Conservation (phyloP, 2,113 vertebrate genomes). For the Acrocephalus kingi region DNA sequence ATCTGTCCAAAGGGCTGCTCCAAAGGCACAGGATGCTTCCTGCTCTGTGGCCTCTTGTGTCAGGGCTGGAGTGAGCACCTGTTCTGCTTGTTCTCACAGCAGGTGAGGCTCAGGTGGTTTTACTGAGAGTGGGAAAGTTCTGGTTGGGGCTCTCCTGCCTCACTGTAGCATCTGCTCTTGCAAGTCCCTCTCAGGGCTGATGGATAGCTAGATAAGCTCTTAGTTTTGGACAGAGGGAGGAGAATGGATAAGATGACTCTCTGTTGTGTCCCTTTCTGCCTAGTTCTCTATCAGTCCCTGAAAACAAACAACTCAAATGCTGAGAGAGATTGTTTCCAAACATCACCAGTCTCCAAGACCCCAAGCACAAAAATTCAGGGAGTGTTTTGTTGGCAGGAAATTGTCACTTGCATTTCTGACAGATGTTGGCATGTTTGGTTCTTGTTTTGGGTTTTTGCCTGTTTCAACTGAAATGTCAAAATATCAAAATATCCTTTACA, state of each 20-base stretch:
- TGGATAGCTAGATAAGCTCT: not conserved
- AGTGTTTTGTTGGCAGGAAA: not conserved
- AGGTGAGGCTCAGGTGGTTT: not conserved
- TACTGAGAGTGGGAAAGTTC: not conserved
- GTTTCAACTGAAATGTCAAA: not conserved
- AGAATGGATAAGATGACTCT: not conserved
- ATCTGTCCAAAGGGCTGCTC: not conserved
- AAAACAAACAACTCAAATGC: not conserved
- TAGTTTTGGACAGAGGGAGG: not conserved
- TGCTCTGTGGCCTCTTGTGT: not conserved
- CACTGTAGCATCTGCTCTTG: not conserved
- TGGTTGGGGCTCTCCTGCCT: not conserved
- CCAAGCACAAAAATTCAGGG: not conserved
- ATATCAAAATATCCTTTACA: not conserved
- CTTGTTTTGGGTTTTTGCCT: not conserved
- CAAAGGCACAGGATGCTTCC: not conserved
- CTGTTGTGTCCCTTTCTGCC: not conserved
- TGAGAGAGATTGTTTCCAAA: not conserved
- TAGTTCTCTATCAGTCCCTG: not conserved
- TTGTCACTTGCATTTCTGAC: not conserved
- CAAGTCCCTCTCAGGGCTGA: not conserved
- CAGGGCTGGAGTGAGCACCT: rapidly evolving
- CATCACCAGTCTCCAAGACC: not conserved
- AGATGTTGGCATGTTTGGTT: not conserved
- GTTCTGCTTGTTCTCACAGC: not conserved